Evolutionary conservation across 1,140 invertebrate species (phyloP), one percentile per base, ranked within the genome.

Genomic region (Heliconius eleuchia): DNA sequence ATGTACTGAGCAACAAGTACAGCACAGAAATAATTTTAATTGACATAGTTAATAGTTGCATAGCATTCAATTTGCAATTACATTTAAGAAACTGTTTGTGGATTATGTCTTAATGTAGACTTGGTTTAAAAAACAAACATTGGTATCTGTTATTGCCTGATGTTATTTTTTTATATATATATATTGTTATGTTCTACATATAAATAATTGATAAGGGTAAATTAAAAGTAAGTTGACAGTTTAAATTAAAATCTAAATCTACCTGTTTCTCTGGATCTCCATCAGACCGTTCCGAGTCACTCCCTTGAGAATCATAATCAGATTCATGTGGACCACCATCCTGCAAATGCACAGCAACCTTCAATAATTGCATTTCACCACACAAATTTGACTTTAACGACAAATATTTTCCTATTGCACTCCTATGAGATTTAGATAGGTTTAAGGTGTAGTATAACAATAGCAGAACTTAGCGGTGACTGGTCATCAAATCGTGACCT

Each of bases 261-360:
- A 71, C 92, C 90, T 91, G 88, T 77, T 81, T 90, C 16, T 92
- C 91, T 13, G 88, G 87, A 86, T 94, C 92, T 55, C 87, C 85
- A 37, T 94, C 92, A 1, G 93, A 94, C 30, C 84, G 87, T 37
- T 93, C 92, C 34, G 92, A 91, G 34, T 93, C 92, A 76, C 88
- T 92, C 3, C 87, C 89, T 39, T 88, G 87, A 2, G 93, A 93
- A 83, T 93, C 93, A 80, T 93, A 94, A 78, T 94, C 92, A 18
- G 92, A 93, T 76, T 92, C 92, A 1, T 82, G 88, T 70, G 86
- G 89, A 11, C 74, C 88, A 57, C 82, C 91, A 82, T 92, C 92
- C 93, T 94, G 93, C 73, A 94, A 94, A 88, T 85, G 83, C 80
- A 86, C 89, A 84, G 85, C 88, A 57, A 94, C 90, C 80, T 93